Base-by-base conservation (phyloP, 2,888 invertebrate species). In the Venusia cambrica region DNA sequence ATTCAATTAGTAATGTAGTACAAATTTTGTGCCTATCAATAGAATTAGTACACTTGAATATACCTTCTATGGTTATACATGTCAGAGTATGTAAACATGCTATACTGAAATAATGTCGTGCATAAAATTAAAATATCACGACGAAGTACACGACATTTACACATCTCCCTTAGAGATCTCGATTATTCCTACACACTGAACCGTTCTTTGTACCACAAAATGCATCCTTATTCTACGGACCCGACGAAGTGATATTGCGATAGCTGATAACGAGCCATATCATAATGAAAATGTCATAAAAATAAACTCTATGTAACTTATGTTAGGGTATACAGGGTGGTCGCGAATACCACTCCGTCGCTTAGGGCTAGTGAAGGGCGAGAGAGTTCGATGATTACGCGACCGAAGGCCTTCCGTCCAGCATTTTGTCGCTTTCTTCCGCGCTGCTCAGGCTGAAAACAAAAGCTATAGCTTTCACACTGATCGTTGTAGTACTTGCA, bases 391-490 rank as follows among this genome's bases (percentile, higher is more conserved):
- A 36, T 37, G 35, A 55, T 78, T 85, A 87, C 71, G 92, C 92
- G 47, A 92, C 84, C 9, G 93, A 92, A 30, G 93, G 93, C 65
- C 93, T 91, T 13, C 91, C 90, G 64, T 93, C 93, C 51, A 93
- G 80, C 92, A 93, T 93, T 53, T 92, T 90, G 69, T 93, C 93
- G 52, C 92, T 92, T 68, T 93, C 93, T 69, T 93, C 93, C 31
- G 90, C 90, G 62, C 90, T 90, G 81, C 91, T 91, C 57, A 89
- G 69, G 63, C 90, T 90, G 77, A 33, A 85, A 87, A n/a, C n/a
- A 51, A 34, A 52, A 60, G 6, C 30, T 7, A 17, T n/a, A 16
- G 6, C 1, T 5, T 13, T 36, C 17, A 59, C 58, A 15, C 7
- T 6, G 6, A n/a, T n/a, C n/a, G n/a, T n/a, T n/a, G n/a, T n/a